These are phyloP conservation scores for Pelosia muscerda DNA, from an alignment of 2,888 invertebrate species.

Conservation along the genomic window DNA sequence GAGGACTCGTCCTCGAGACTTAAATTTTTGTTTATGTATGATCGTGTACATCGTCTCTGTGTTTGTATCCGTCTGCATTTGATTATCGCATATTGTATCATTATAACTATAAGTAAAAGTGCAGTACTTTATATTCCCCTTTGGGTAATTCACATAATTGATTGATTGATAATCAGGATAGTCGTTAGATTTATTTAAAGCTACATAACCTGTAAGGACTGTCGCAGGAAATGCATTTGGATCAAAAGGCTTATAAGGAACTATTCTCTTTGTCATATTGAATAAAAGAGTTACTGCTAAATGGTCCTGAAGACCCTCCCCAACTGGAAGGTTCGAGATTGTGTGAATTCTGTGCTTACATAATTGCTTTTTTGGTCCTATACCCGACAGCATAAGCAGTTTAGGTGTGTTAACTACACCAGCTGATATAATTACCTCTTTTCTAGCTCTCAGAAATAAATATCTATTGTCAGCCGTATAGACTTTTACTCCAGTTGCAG, in stretches of 20 bases:
- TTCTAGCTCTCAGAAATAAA: constrained; percentile 44
- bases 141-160: constrained; percentile 21
- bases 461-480: constrained; percentile 30
- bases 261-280: constrained; percentile 51
- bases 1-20: constrained; percentile 62
- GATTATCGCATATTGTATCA: constrained; percentile 53
- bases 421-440: constrained; percentile 64
- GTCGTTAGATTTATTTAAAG: constrained; percentile 26
- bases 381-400: constrained; percentile 66
- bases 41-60: constrained; percentile 55
- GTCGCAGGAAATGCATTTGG: constrained; percentile 47
- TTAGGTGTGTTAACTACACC: constrained; percentile 65
- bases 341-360: constrained; percentile 52
- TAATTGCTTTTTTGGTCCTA: constrained; percentile 62
- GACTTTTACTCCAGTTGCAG: constrained; percentile 56
- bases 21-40: constrained; percentile 55
- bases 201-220: constrained; percentile 36
- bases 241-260: constrained; percentile 45
- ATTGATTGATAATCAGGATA: constrained; percentile 32
- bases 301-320: constrained; percentile 66
- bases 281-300: constrained; percentile 56
- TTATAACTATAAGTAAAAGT: constrained; percentile 31
- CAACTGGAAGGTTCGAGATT: constrained; percentile 60
- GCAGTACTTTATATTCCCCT: constrained; percentile 26
- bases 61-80: constrained; percentile 47